Conservation (phyloP, 2,888 invertebrate genomes). For the Luffia ferchaultella region DNA sequence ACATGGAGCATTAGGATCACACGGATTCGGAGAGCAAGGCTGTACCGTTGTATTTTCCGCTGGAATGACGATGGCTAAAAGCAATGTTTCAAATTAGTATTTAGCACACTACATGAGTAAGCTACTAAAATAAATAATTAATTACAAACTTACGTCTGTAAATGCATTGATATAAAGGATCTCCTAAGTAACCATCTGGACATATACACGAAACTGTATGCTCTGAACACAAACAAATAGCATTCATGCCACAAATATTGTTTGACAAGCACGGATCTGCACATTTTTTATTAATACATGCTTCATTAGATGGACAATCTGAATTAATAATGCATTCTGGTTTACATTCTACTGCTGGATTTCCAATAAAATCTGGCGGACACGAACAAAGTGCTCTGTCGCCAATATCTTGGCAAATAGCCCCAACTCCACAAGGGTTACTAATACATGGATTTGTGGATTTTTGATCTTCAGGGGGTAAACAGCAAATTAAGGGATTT, state of each 20-base stretch:
- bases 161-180: constrained; percentile 80
- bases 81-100: constrained; percentile 6
- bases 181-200: constrained; percentile 79
- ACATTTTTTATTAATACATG: constrained; percentile 80
- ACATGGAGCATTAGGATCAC: constrained; percentile 73
- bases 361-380: constrained; percentile 77
- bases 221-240: constrained; percentile 79
- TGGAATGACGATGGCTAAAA: constrained; percentile 58
- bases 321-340: constrained; percentile 86
- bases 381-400: constrained; percentile 81
- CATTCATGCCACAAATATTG: constrained; percentile 81
- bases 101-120: background rate
- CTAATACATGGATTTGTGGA: constrained; percentile 74
- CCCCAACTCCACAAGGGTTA: constrained; percentile 81
- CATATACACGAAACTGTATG: constrained; percentile 87
- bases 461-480: constrained; percentile 62
- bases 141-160: constrained; percentile 45
- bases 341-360: constrained; percentile 79
- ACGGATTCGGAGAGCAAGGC: constrained; percentile 82
- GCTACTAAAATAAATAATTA: constrained; percentile 1
- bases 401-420: constrained; percentile 75
- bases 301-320: constrained; percentile 77
- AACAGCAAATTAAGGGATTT: constrained; percentile 80
- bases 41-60: constrained; percentile 68
- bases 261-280: constrained; percentile 74